Base-by-base conservation (phyloP, 2,113 vertebrate genomes). In the Scomber japonicus region DNA sequence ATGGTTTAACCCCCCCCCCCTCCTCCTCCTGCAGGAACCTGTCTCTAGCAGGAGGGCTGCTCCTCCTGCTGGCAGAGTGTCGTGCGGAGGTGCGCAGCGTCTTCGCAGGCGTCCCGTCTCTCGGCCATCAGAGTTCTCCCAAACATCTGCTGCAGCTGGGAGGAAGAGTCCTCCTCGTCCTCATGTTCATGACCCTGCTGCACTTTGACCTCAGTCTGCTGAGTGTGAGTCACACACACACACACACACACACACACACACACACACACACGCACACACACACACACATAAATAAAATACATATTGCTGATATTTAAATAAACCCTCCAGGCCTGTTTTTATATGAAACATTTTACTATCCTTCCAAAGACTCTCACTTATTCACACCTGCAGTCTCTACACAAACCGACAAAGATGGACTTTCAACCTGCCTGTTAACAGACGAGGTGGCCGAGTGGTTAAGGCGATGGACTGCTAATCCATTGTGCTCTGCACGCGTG, bases 101-200 rank as follows among this genome's bases (percentile, higher is more conserved):
- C 96, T 98, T 98, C 0, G 97, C 97, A 0, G 97, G 97, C 0
- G 97, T 98, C 35, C 97, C 97, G 0, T 97, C 97, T 66, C 95
- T 97, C 92, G 89, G 97, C 0, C 60, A 56, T 0, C 96, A 98
- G 81, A 98, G 97, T 86, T 98, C 97, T 6, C 97, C 97, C 0
- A 97, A 95, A 17, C 96, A 97, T 93, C 97, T 97, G 93, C 97
- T 98, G 96, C 97, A 98, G 95, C 94, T 98, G 5, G 97, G 97
- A 0, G 97, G 97, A 0, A 89, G 97, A 0, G 95, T 98, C 16
- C 92, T 98, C 65, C 96, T 98, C 2, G 96, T 98, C 54, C 92
- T 98, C 78, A 98, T 98, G 97, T 98, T 98, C 94, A 97, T 98
- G 97, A 98, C 97, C 0, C 93, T 98, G 65, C 95, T 98, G 10